phyloP scores from a whole-genome alignment of 2,888 invertebrate genomes.

The Xestia rhomboidea region DNA sequence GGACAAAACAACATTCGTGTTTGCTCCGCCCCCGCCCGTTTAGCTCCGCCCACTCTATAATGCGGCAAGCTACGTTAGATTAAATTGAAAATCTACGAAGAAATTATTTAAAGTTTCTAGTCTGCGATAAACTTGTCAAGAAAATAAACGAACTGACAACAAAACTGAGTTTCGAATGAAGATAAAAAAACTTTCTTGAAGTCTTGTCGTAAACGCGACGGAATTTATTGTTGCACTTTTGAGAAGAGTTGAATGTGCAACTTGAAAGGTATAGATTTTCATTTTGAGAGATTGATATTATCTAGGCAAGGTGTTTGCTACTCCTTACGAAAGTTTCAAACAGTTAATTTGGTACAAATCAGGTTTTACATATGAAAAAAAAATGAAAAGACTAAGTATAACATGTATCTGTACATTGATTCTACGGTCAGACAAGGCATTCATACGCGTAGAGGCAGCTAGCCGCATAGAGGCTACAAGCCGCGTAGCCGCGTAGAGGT shows the following conservation, averaged over 20 bases:
- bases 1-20: neutral
- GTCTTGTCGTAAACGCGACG: neutral
- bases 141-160: neutral
- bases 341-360: neutral
- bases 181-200: neutral
- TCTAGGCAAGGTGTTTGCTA: neutral
- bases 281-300: neutral
- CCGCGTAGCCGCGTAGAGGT: slow-evolving; percentile 9
- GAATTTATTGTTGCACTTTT: slow-evolving; percentile 3
- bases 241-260: neutral
- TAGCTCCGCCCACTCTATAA: slow-evolving; percentile 12
- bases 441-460: neutral
- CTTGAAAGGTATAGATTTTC: neutral
- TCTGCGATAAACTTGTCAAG: neutral
- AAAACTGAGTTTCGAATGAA: neutral
- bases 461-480: neutral
- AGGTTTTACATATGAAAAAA: neutral
- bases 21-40: slow-evolving; percentile 25
- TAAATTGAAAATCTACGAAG: neutral
- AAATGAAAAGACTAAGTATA: neutral
- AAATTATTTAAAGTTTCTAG: neutral
- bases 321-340: neutral
- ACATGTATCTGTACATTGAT: neutral
- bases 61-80: neutral
- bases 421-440: neutral